phyloP scores from a whole-genome alignment of 2,797 vertebrate genomes.

The Masticophis lateralis region DNA sequence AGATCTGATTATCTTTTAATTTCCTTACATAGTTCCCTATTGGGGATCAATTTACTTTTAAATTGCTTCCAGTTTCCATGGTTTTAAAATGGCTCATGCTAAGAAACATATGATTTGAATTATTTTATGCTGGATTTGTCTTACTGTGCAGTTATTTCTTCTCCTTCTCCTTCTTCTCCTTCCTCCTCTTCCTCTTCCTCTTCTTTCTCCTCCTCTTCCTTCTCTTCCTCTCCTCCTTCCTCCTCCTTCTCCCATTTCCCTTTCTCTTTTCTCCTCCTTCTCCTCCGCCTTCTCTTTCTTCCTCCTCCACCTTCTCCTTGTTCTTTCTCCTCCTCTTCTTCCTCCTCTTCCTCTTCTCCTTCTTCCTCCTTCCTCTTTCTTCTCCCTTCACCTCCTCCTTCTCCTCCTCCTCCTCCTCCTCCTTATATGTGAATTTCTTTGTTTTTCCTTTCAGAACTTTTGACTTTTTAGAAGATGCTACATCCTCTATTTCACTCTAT shows the following conservation, averaged over 20 bases:
- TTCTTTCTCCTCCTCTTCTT: no score
- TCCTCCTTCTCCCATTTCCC: no score
- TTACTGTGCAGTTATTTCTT: neutral
- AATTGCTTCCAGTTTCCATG: constrained; percentile 9
- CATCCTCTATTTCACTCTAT: neutral
- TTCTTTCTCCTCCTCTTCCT: no score
- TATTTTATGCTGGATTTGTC: neutral
- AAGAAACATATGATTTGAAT: neutral
- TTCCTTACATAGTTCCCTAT: constrained; percentile 37
- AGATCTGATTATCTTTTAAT: constrained; percentile 45
- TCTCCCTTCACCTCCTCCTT: neutral
- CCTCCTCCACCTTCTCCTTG: no score
- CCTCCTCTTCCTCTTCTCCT: neutral
- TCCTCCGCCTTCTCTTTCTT: rapidly evolving
- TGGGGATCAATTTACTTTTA: constrained; percentile 60
- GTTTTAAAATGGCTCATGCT: constrained; percentile 53
- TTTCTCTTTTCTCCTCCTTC: no score
- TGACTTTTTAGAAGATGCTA: neutral
- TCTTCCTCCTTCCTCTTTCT: neutral
- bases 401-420: neutral
- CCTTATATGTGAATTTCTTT: neutral
- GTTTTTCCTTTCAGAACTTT: neutral
- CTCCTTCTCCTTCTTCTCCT: no score
- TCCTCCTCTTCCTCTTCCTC: no score
- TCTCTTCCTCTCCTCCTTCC: neutral